A percentile compares a stretch with the other conserved stretches of the same genome.
Evolutionary conservation across 35 echinoderm and acorn worm species (phyloP).

Genomic region (Diadema setosum): DNA sequence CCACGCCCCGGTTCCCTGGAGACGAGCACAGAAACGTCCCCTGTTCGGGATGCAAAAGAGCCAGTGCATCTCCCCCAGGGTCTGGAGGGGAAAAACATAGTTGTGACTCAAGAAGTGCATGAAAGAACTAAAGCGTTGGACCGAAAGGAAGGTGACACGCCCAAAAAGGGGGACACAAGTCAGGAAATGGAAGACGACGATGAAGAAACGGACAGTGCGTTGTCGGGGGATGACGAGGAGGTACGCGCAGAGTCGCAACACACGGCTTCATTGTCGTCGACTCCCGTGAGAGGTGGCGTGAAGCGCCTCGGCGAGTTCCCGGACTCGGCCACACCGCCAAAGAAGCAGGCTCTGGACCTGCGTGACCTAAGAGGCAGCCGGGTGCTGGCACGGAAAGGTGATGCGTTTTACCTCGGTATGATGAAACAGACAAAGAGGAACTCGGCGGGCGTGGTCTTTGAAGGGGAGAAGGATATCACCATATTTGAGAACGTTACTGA

Average conservation of each 20-base stretch:
- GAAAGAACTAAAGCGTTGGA: background rate
- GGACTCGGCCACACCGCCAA: slow-evolving; percentile 65
- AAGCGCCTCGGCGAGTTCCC: slow-evolving; percentile 27
- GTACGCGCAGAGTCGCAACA: background rate
- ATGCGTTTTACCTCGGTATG: slow-evolving; percentile 41
- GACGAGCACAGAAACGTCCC: background rate
- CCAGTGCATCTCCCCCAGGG: no score
- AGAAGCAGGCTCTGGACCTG: slow-evolving; percentile 74
- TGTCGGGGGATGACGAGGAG: background rate
- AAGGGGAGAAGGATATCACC: slow-evolving; percentile 16
- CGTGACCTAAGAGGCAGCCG: slow-evolving; percentile 49
- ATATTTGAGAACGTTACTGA: slow-evolving; percentile 46
- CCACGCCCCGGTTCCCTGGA: background rate
- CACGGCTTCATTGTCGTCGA: background rate
- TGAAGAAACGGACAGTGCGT: slow-evolving; percentile 1
- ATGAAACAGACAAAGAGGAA: slow-evolving; percentile 75
- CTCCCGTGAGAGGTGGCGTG: background rate
- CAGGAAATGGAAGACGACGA: background rate
- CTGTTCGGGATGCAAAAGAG: background rate
- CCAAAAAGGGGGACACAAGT: background rate
- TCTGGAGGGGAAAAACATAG: background rate
- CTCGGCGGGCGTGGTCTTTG: slow-evolving; percentile 67
- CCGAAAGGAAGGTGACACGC: background rate
- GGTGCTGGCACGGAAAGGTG: slow-evolving; percentile 57
- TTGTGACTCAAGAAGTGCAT: background rate